Conservation (phyloP, 2,888 invertebrate species). For the Drosophila hawaiiensis region DNA sequence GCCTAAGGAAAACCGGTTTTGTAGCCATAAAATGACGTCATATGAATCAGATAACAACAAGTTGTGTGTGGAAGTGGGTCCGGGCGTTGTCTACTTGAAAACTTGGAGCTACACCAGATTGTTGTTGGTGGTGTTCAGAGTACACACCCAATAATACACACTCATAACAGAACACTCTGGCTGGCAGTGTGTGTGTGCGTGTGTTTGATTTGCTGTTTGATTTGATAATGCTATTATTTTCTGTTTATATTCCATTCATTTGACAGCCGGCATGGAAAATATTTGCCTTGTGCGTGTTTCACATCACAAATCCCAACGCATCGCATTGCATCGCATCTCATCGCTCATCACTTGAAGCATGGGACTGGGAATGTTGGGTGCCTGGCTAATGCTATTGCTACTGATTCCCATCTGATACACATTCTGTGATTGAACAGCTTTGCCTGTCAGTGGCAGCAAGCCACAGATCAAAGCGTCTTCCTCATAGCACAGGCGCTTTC, state of each 20-base stretch:
- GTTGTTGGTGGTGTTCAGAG: background rate
- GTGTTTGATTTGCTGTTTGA: conserved; percentile 60
- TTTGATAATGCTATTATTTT: conserved; percentile 76
- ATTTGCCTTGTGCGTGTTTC: conserved; percentile 52
- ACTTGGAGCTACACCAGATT: conserved; percentile 9
- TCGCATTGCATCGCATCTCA: conserved; percentile 9
- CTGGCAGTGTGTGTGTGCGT: conserved; percentile 43
- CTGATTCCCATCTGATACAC: conserved; percentile 14
- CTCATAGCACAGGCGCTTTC: conserved; percentile 40
- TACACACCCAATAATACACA: conserved; percentile 29
- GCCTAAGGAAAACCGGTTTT: conserved; percentile 68
- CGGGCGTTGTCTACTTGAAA: conserved; percentile 43
- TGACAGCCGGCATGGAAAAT: conserved; percentile 50
- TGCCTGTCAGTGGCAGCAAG: conserved; percentile 59
- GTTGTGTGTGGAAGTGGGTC: conserved; percentile 35
- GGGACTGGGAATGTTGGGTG: conserved; percentile 8
- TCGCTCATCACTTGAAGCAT: conserved; percentile 28
- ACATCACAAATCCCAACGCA: conserved; percentile 50
- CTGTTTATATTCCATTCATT: conserved; percentile 62
- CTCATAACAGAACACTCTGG: background rate
- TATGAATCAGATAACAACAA: conserved; percentile 64
- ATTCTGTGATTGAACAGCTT: conserved; percentile 48
- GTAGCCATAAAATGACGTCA: conserved; percentile 57
- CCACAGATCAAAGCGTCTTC: conserved; percentile 68
- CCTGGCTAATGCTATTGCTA: background rate